Base-by-base conservation (phyloP, 2,888 invertebrate species). In the Cabera pusaria region DNA sequence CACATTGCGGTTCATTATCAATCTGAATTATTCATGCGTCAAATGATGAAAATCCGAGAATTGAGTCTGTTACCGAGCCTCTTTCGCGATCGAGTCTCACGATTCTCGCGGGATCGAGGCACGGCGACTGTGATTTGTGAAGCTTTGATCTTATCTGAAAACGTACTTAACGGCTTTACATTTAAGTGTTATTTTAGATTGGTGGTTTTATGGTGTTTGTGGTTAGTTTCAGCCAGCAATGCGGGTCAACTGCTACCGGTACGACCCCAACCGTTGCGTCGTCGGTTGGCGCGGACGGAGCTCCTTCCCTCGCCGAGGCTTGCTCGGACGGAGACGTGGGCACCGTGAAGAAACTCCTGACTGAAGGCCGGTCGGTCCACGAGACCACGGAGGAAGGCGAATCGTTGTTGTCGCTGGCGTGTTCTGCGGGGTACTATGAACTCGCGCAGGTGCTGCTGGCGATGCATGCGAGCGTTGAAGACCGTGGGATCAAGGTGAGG, bases 351-450 rank as follows among this genome's bases (percentile, higher is more conserved):
- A 96, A 97, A 79, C 91, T 98, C 49, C 92, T 98, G 44, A 96
- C 97, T 28, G 98, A 98, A 84, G 98, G 98, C 29, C 93, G 97
- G 41, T 96, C 96, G 67, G 96, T 98, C 45, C 96, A 97, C 91
- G 98, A 98, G 90, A 97, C 98, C 52, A 97, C 97, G 44, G 98
- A 98, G 84, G 98, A 98, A 83, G 98, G 98, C 55, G 98, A 99
- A 86, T 97, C 97, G 68, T 90, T 99, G 49, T 91, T 99, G 49
- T 98, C 98, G 35, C 93, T 98, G 64, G 98, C 98, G 45, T 98
- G 98, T 85, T 97, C 98, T 47, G 98, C 98, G 47, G 98, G 98
- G 28, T 98, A 98, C 90, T 98, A 96, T 90, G 98, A 98, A 87
- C 92, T 98, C 58, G 98, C 98, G 59, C 97, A 98, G 92, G 97